These are phyloP conservation scores for Phaethornis superciliosus DNA, from an alignment of 2,113 vertebrate species.

Conservation along the genomic window DNA sequence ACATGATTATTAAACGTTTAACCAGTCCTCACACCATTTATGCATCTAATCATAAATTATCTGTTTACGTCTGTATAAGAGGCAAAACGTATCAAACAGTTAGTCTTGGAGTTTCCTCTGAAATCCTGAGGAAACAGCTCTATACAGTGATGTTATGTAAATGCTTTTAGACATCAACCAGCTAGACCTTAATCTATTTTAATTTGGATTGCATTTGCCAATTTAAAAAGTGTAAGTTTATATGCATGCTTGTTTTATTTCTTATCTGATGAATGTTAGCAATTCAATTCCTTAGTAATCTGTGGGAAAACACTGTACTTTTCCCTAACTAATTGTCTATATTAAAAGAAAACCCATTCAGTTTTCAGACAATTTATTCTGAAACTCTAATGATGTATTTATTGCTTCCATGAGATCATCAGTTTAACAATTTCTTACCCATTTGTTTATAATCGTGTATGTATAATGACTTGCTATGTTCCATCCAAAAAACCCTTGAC, in stretches of 20 bases:
- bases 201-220: not conserved
- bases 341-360: not conserved
- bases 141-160: not conserved
- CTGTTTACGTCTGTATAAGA: not conserved
- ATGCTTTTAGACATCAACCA: not conserved
- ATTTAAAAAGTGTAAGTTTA: fast-evolving
- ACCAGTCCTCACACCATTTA: not conserved
- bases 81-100: not conserved
- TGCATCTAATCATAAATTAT: not conserved
- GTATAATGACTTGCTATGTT: not conserved
- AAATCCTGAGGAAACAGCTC: not conserved
- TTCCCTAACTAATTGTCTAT: not conserved
- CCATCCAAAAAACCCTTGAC: not conserved
- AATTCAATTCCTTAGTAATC: not conserved
- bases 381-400: not conserved
- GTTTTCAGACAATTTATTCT: not conserved
- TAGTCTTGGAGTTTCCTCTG: not conserved
- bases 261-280: not conserved
- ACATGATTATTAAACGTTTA: not conserved
- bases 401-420: not conserved
- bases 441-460: not conserved
- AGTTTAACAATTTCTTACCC: not conserved
- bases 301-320: not conserved
- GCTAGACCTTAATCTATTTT: not conserved
- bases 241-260: not conserved